These are phyloP conservation scores for Argyra leucocephala DNA, from an alignment of 2,888 invertebrate genomes.

Conservation along the genomic window DNA sequence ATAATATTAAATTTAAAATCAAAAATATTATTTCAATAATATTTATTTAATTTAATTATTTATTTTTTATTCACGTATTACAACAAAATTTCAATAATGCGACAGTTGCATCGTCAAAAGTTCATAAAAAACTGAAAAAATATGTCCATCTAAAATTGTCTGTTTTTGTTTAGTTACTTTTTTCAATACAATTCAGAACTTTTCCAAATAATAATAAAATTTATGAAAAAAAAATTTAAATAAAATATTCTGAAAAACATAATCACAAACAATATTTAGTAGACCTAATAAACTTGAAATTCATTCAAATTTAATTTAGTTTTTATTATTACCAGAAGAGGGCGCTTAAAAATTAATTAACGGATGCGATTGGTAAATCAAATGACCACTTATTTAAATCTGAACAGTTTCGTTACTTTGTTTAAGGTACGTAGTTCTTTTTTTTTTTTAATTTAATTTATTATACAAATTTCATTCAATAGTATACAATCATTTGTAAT, in stretches of 20 bases:
- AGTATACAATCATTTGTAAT: no score
- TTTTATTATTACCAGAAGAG: background rate
- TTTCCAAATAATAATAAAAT: background rate
- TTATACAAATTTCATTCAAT: no score
- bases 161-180: background rate
- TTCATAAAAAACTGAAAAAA: background rate
- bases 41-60: no score
- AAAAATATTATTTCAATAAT: no score
- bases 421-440: no score
- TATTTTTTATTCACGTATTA: no score
- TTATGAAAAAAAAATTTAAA: background rate
- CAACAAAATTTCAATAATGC: background rate
- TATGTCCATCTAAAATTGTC: background rate
- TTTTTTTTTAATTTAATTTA: background rate
- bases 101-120: background rate
- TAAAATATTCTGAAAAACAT: background rate
- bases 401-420: background rate
- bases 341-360: conserved; percentile 6
- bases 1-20: no score
- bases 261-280: background rate
- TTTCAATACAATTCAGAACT: background rate
- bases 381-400: background rate
- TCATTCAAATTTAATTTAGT: background rate
- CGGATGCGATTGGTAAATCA: background rate
- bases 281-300: background rate